Evolutionary conservation across 2,888 invertebrate species (phyloP), one percentile per base, ranked within the genome.

Genomic region (Tineola bisselliella): DNA sequence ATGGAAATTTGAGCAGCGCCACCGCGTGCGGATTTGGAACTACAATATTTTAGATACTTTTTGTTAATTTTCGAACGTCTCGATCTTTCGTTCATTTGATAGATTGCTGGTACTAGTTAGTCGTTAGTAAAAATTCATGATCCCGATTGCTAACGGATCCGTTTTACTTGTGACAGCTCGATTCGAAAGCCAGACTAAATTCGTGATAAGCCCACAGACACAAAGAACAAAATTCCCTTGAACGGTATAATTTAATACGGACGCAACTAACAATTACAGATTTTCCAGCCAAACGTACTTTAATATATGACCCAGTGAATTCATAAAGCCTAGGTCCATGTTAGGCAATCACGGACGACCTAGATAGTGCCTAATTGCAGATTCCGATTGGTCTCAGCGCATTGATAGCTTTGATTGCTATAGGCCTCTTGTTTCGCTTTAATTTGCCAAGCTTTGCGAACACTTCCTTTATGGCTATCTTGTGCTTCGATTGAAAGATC

Each of bases 321-420:
- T 10, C 10, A 10, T 43, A 43, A 43, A 52, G 52, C 19, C 54
- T 25, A 6, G 19, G 33, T 33, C 58, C 58, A 58, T 13, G 56
- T 4, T 66, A 70, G 69, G 74, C 73, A 75, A 76, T 77, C 73
- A 74, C 70, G 68, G 67, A 66, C 65, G 73, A 68, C 71, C 70
- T 68, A 69, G 58, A 61, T 69, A 64, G 70, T 71, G 70, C 44
- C 58, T 77, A 77, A 78, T 78, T 76, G 76, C 73, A 66, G 73
- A 76, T 76, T 76, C 76, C 75, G 70, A 62, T 43, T 69, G 64
- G 13, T 58, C 58, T n/a, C 33, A n/a, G 17, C 12, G 33, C 13
- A 58, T 58, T 58, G 58, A 58, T 58, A 58, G 58, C 58, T 58
- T 58, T 58, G 33, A 58, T 58, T 58, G 15, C 13, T 33, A 31